Conservation (phyloP, 2,797 vertebrate species). For the Philypnodon macrostomus region DNA sequence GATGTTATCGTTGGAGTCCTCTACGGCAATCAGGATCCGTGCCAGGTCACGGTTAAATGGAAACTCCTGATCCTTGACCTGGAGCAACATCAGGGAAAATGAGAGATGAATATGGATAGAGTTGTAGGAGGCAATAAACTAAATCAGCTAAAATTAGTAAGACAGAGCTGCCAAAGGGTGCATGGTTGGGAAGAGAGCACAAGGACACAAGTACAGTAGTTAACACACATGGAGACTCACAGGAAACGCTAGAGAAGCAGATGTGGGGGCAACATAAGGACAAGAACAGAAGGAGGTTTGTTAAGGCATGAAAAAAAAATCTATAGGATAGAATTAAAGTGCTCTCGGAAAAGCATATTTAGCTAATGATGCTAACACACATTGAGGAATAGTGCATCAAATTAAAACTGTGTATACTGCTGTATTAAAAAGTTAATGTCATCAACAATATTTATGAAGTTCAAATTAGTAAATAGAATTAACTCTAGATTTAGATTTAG, state of each 20-base stretch:
- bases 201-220: slow-evolving; percentile 9
- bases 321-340: background rate
- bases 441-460: too few species aligned
- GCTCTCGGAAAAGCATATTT: too few species aligned
- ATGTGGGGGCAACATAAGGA: background rate
- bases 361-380: too few species aligned
- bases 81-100: slow-evolving; percentile 21
- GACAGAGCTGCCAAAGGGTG: slow-evolving; percentile 19
- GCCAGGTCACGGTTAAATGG: slow-evolving; percentile 94
- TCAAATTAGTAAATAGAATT: too few species aligned
- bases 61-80: slow-evolving; percentile 98
- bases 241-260: background rate
- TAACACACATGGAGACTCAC: slow-evolving; percentile 4
- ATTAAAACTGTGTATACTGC: too few species aligned
- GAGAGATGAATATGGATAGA: slow-evolving; percentile 37
- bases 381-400: too few species aligned
- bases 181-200: slow-evolving; percentile 17
- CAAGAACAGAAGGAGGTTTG: background rate
- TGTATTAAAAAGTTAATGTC: too few species aligned
- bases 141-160: slow-evolving; percentile 40
- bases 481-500: too few species aligned
- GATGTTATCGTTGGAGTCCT: slow-evolving; percentile 92
- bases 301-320: background rate
- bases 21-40: slow-evolving; percentile 85
- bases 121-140: slow-evolving; percentile 16